Base-by-base conservation (phyloP, 2,797 vertebrate genomes). In the Lateolabrax maculatus region DNA sequence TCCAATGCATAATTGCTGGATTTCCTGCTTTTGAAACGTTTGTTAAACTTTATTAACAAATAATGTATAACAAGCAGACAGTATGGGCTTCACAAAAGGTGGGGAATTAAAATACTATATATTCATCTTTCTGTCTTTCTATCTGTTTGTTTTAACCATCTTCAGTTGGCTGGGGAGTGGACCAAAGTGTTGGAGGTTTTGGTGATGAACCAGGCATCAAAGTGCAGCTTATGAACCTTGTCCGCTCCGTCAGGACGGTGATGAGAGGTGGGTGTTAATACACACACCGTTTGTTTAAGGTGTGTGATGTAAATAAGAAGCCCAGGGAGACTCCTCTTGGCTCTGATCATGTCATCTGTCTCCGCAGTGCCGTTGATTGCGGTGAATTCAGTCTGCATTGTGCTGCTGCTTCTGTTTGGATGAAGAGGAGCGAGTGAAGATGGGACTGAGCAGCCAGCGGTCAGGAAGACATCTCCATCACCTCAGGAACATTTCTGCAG, bases 191-290 rank as follows among this genome's bases (percentile, higher is more conserved):
- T 8, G 97, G 97, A 67, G 98, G 98, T 65, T 99, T 98, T 53
- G 98, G 97, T 76, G 97, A 99, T 78, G 97, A 98, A 84, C 97
- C 98, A 64, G 97, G 98, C 73, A 92, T 99, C 93, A 98, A 97
- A 93, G 96, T 95, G 2, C 98, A 98, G 87, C 70, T 99, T 19
- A 96, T 95, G 91, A 98, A 96, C 78, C 97, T 99, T 2, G 91
- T 98, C 87, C 97, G 96, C 74, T 98, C 98, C 3, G 94, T 99
- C 77, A 96, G 97, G 79, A 98, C 97, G 0, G 97, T 99, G 55
- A 98, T 99, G 97, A 95, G 97, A 96, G 96, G 98, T 98, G 44
- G 3, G 76, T 61, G 21, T 49, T 34, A 5, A 12, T 25, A 61
- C 34, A 49, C 29, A 51, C 37, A n/a, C n/a, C n/a, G n/a, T n/a